Percentiles rank a stretch among this genome's conserved stretches.
phyloP scores from a whole-genome alignment of 1,140 invertebrate genomes.

The Cherax quadricarinatus region DNA sequence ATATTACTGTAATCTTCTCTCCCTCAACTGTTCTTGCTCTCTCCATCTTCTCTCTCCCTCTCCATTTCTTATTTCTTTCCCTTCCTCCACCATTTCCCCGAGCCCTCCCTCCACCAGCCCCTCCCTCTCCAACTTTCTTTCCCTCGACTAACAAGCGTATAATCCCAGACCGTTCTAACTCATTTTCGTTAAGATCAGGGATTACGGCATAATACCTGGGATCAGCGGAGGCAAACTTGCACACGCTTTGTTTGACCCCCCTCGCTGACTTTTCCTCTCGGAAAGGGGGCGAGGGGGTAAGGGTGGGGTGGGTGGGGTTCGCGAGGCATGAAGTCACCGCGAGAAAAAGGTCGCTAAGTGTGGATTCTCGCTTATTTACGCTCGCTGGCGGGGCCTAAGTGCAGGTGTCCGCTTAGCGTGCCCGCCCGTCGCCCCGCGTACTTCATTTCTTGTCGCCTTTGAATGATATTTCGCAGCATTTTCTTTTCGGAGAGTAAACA shows the following conservation, averaged over 20 bases:
- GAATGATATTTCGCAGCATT: neutral
- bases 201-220: neutral
- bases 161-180: neutral
- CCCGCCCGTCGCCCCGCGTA: neutral
- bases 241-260: neutral
- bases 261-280: neutral
- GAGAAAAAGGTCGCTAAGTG: neutral
- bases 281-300: neutral
- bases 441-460: neutral
- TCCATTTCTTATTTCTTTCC: neutral
- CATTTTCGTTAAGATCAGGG: constrained; percentile 9
- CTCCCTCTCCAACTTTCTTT: neutral
- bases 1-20: neutral
- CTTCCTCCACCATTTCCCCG: neutral
- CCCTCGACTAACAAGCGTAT: neutral
- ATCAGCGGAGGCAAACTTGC: neutral
- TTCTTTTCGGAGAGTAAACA: constrained; percentile 7
- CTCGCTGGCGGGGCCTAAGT: neutral
- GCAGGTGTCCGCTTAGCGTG: neutral
- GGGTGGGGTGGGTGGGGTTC: too few relatives aligned
- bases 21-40: neutral
- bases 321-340: neutral
- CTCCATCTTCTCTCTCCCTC: neutral
- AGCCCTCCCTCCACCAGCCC: neutral
- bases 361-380: neutral